These are phyloP conservation scores for Campaea margaritaria DNA, from an alignment of 2,888 invertebrate species.

Conservation along the genomic window DNA sequence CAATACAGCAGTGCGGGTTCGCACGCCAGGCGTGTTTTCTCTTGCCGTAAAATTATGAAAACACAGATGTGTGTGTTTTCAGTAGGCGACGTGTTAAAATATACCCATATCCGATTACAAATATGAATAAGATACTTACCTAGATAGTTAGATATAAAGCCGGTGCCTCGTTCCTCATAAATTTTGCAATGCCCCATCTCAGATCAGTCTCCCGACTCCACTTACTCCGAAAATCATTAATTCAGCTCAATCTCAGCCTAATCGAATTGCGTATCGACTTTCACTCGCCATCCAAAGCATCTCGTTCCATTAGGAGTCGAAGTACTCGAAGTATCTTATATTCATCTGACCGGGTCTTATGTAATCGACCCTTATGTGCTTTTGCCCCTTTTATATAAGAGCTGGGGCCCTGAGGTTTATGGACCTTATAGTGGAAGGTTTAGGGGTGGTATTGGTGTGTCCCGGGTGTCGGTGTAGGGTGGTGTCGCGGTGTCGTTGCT, in stretches of 20 bases:
- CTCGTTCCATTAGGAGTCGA: conserved; percentile 81
- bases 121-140: no score
- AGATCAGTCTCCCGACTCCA: conserved; percentile 27
- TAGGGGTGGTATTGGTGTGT: conserved; percentile 65
- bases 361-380: conserved; percentile 78
- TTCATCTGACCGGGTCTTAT: conserved; percentile 85
- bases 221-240: conserved; percentile 43
- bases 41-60: no score
- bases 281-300: conserved; percentile 78
- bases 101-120: no score
- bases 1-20: no score
- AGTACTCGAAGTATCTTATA: conserved; percentile 84
- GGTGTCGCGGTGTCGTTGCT: conserved; percentile 84
- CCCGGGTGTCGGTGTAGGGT: conserved; percentile 51
- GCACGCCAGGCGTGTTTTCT: no score
- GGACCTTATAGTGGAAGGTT: conserved; percentile 59
- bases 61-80: no score
- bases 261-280: conserved; percentile 82
- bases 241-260: conserved; percentile 60
- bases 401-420: conserved; percentile 29
- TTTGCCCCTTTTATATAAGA: conserved; percentile 37
- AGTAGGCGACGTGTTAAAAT: no score
- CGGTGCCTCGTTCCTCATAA: conserved; percentile 9
- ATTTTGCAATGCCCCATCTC: conserved; percentile 16
- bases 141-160: neutral